Base-by-base conservation (phyloP, 2,797 vertebrate species). In the Sciaenops ocellatus region DNA sequence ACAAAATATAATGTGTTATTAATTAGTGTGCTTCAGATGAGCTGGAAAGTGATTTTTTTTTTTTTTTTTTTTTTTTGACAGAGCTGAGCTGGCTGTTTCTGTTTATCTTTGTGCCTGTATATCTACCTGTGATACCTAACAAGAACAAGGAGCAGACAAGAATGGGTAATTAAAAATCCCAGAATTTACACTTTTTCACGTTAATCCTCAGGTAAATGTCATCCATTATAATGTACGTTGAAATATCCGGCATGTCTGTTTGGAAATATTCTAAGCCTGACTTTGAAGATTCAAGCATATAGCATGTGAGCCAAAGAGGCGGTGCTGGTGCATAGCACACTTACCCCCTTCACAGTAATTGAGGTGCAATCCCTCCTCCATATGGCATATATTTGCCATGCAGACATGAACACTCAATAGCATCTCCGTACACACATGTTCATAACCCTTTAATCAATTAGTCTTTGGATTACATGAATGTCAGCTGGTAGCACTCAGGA, bases 361-460 rank as follows among this genome's bases (percentile, higher is more conserved):
- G 86, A 89, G 85, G 75, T 87, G 78, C 85, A 91, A 89, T 89
- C 86, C 86, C 76, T 91, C 24, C 50, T 69, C 92, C 93, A 93
- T 93, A 93, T 92, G 94, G 90, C 71, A 72, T 67, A 76, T 85
- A 90, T 91, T 90, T 87, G 41, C 83, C 73, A 77, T 83, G 69
- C 85, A 79, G 70, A 79, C 85, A 85, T 77, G 60, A 63, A 76
- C 78, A 42, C 87, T 75, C 81, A 76, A 68, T 65, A 83, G 34
- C 78, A 80, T 87, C 73, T 77, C 80, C 74, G 82, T 69, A 71
- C 73, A 82, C 86, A 90, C 86, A 86, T 85, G 81, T 78, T 85
- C 87, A 90, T 82, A 89, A 85, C 88, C 76, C 83, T 92, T 92
- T 92, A 94, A 94, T 94, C 92, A 94, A 93, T 95, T 93, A 93